Evolutionary conservation across 2,113 vertebrate genomes (phyloP).

Genomic region (Oceanites oceanicus): DNA sequence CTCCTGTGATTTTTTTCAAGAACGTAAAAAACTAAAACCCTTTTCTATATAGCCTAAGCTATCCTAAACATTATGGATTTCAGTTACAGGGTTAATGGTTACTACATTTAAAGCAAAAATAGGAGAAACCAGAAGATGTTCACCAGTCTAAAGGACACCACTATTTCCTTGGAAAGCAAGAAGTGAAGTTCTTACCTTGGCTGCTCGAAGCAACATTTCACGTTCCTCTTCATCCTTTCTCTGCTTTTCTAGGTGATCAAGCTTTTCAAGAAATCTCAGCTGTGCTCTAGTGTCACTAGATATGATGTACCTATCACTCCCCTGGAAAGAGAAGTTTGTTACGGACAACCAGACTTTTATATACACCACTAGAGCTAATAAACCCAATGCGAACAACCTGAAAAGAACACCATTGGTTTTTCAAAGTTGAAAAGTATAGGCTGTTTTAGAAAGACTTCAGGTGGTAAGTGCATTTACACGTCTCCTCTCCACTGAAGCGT

Average conservation of each 20-base stretch:
- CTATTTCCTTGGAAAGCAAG: neutral
- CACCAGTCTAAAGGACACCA: neutral
- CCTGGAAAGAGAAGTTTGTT: slow-evolving; percentile 67
- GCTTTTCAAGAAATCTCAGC: slow-evolving; percentile 89
- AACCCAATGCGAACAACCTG: neutral
- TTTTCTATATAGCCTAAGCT: neutral
- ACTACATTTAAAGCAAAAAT: neutral
- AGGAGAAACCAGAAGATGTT: neutral
- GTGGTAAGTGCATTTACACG: neutral
- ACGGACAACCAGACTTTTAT: neutral
- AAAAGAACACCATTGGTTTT: neutral
- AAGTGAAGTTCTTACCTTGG: slow-evolving; percentile 76
- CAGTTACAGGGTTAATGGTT: neutral
- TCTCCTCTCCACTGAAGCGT: neutral
- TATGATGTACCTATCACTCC: slow-evolving; percentile 74
- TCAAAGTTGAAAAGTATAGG: neutral
- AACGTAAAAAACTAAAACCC: neutral
- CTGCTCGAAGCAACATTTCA: slow-evolving; percentile 83
- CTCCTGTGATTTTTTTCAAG: neutral
- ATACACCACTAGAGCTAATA: neutral
- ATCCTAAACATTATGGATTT: neutral
- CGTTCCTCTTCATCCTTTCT: slow-evolving; percentile 85
- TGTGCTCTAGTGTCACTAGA: slow-evolving; percentile 87
- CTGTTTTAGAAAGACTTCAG: neutral
- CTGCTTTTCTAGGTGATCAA: slow-evolving; percentile 86